Evolutionary conservation across 1,140 invertebrate genomes (phyloP), one percentile per base, ranked within the genome.

Genomic region (Ips nitidus): DNA sequence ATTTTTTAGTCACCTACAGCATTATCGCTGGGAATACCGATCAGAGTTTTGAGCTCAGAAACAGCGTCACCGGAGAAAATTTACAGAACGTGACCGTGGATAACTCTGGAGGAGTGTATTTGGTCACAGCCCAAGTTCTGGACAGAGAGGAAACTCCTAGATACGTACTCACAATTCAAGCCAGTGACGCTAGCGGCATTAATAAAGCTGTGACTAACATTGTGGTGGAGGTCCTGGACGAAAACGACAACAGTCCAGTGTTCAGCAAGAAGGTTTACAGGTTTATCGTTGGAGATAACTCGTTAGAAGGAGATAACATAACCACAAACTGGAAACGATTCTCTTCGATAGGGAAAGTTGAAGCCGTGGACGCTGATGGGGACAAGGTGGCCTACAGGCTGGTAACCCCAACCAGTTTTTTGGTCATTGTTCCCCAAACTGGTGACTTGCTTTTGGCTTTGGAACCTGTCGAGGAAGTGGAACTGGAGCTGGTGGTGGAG

Each of bases 381-480:
- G 94, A 97, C 81, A 89, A 89, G 69, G 86, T 96, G 2, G 90
- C 92, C 6, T 97, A 95, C 79, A 88, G 89, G 63, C 80, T 95
- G 8, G 84, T 87, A n/a, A 87, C 88, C 1, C 89, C 90, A 1
- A 93, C 87, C 57, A 92, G 92, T 73, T 80, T 91, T 41, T 86
- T 93, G 5, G 91, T 95, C 4, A 90, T 97, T 66, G 92, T 96
- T 1, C 94, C 94, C 0, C 94, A 96, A 82, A 96, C 94, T 1
- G 94, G 94, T 1, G 92, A 95, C 78, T 80, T 97, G 1, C 86
- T 96, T 73, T 78, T 96, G 3, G 89, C 89, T 5, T 91, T 89
- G 3, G 90, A 93, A 70, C 88, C 89, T 0, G 80, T 83, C 4
- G 87, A 88, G 56, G 81, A 89, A 52, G 83, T 84, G 7, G 90